A percentile compares a stretch with the other conserved stretches of the same genome.
Conservation (phyloP, 1,140 invertebrate species). For the Drosophila burlai region DNA sequence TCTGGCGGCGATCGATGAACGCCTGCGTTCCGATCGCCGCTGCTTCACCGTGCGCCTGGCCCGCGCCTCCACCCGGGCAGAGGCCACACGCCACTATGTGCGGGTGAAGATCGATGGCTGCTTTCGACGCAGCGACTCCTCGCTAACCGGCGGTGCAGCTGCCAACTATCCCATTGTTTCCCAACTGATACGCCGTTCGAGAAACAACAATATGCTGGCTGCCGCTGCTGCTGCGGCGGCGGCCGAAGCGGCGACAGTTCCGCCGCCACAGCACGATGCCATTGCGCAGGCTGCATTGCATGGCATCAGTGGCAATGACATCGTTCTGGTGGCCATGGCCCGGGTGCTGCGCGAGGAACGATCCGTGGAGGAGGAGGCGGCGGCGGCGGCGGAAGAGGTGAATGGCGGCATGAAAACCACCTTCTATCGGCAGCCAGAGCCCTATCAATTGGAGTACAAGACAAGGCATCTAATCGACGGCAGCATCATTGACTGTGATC, state of each 20-base stretch:
- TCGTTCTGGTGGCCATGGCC: conserved; percentile 89
- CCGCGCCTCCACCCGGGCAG: conserved; percentile 88
- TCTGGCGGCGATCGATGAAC: conserved; percentile 74
- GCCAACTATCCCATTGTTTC: conserved; percentile 85
- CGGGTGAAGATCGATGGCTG: conserved; percentile 87
- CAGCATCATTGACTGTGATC: conserved; percentile 93
- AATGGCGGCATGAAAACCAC: not conserved
- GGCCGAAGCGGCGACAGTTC: conserved; percentile 74
- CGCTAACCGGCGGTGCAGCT: conserved; percentile 75
- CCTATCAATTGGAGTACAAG: conserved; percentile 92
- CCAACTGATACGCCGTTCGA: conserved; percentile 85
- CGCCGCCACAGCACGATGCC: conserved; percentile 76
- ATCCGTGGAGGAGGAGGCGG: conserved; percentile 1
- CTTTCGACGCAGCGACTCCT: conserved; percentile 86
- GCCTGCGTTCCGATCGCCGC: conserved; percentile 78
- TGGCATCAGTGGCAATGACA: conserved; percentile 86
- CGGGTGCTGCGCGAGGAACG: conserved; percentile 86
- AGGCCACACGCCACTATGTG: conserved; percentile 88
- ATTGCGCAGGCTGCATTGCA: conserved; percentile 82
- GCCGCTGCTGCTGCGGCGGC: conserved; percentile 61
- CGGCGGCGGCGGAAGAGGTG: not conserved
- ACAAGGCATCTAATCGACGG: conserved; percentile 94
- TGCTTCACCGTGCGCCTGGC: conserved; percentile 87
- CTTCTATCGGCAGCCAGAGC: conserved; percentile 89
- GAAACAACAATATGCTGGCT: conserved; percentile 77